Conservation (phyloP, 1,140 invertebrate species). For the Prorops nasuta region DNA sequence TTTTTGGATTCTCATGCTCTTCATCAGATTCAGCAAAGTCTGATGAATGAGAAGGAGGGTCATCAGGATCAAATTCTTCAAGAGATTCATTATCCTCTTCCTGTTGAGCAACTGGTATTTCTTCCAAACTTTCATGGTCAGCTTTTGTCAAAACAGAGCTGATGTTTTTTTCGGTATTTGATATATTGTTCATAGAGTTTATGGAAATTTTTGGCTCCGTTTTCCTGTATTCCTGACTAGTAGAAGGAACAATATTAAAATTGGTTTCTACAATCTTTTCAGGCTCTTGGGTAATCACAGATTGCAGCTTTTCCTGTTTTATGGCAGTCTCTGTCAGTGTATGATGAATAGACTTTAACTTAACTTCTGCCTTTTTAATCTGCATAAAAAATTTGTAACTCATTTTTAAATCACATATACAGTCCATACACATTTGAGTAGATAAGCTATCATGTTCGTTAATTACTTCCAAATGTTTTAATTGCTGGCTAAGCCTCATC, state of each 20-base stretch:
- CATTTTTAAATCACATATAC: constrained; percentile 52
- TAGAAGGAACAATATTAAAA: neutral
- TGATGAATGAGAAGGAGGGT: constrained; percentile 33
- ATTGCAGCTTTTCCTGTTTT: constrained; percentile 11
- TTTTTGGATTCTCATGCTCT: constrained; percentile 12
- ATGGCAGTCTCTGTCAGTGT: constrained; percentile 22
- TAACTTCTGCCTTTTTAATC: constrained; percentile 52
- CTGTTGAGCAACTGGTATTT: constrained; percentile 2
- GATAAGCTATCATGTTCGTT: constrained; percentile 40
- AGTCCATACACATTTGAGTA: constrained; percentile 55
- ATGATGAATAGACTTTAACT: constrained; percentile 42
- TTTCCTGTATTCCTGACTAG: neutral
- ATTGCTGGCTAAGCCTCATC: constrained; percentile 49
- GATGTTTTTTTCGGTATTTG: neutral
- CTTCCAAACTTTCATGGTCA: constrained; percentile 18
- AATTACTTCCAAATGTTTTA: constrained; percentile 49
- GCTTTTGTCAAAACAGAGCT: neutral
- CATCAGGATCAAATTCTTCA: constrained; percentile 52
- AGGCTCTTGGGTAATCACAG: neutral
- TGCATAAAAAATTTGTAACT: constrained; percentile 56
- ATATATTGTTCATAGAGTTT: neutral
- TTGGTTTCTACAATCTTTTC: neutral
- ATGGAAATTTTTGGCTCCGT: neutral
- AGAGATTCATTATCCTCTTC: constrained; percentile 43
- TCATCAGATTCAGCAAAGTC: constrained; percentile 25